Evolutionary conservation across 2,113 vertebrate genomes (phyloP), one percentile per base, ranked within the genome.

Genomic region (Chloropsis cyanopogon): DNA sequence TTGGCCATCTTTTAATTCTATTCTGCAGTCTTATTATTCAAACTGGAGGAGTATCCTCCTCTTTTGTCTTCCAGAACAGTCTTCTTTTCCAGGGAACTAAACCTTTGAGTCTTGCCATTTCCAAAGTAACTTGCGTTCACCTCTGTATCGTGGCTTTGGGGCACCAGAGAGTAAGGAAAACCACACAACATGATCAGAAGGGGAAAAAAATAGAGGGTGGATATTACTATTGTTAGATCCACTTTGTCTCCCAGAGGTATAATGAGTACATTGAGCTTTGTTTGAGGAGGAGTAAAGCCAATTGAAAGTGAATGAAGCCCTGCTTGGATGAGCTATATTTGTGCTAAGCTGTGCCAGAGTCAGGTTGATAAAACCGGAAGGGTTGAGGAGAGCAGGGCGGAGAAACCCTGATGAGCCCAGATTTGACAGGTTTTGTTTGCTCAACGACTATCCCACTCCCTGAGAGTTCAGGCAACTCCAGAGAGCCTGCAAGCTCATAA

Each of bases 371-470:
- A 83, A 93, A 76, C 57, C 57, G 31, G 31, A 75, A 82, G 49
- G n/a, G 49, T 23, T 76, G 70, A 77, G 53, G 37, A 92, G 37
- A 88, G 59, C 41, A 76, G 17, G 49, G 24, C 77, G 79, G 63
- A 79, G 61, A 72, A 94, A 79, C 46, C n/a, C 61, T 76, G 78
- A 76, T 0, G 0, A 91, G 70, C 82, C 41, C 54, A 52, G 49
- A 76, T 60, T 49, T 92, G 90, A 88, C 68, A 52, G 68, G 54
- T 65, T 93, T 77, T 90, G 59, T 82, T 88, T 86, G 29, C 52
- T 80, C 42, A 80, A 31, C 37, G 54, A 22, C 86, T 69, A 28
- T 47, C 56, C 59, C 3, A 0, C 41, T 88, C 47, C 35, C 82
- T 16, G 26, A 83, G 56, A 60, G 24, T 6, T 24, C 29, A 86